A percentile compares a stretch with the other conserved stretches of the same genome.
These are phyloP conservation scores for Drosophila seguyi DNA, from an alignment of 1,140 invertebrate species.

Conservation along the genomic window DNA sequence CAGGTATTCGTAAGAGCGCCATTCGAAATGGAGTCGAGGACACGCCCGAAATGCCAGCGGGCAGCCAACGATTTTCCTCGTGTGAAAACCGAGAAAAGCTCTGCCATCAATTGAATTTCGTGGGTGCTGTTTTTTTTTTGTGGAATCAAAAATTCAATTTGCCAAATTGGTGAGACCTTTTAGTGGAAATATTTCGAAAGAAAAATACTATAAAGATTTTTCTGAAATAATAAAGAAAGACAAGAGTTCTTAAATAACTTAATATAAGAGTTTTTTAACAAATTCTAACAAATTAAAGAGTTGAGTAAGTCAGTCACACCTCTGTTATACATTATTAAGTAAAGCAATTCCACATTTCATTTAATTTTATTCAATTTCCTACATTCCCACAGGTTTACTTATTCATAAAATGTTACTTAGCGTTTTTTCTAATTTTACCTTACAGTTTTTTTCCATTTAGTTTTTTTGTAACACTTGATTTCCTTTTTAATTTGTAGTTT, in stretches of 20 bases:
- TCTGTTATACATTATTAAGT: neutral
- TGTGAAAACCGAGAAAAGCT: constrained; percentile 14
- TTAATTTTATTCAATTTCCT: constrained; percentile 6
- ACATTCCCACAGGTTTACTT: neutral
- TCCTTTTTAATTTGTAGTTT: constrained; percentile 12
- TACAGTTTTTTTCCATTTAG: neutral
- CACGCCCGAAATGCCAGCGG: constrained; percentile 16
- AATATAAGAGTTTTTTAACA: neutral
- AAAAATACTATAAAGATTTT: neutral
- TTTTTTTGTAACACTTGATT: neutral
- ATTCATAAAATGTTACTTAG: neutral
- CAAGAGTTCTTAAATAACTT: fast-evolving
- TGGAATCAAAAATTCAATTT: neutral
- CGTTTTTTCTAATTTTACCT: neutral
- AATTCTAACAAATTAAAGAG: too few relatives aligned
- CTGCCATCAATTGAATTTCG: constrained; percentile 3
- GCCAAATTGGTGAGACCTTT: neutral
- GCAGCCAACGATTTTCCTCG: constrained; percentile 9
- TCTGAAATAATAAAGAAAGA: too few relatives aligned
- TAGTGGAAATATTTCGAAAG: neutral
- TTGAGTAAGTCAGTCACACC: neutral
- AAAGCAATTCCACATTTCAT: neutral
- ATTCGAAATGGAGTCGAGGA: constrained; percentile 14
- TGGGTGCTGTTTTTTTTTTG: neutral
- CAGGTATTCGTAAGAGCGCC: constrained; percentile 8